phyloP scores from a whole-genome alignment of 1,140 invertebrate species.

The Leptonema lineaticorne region DNA sequence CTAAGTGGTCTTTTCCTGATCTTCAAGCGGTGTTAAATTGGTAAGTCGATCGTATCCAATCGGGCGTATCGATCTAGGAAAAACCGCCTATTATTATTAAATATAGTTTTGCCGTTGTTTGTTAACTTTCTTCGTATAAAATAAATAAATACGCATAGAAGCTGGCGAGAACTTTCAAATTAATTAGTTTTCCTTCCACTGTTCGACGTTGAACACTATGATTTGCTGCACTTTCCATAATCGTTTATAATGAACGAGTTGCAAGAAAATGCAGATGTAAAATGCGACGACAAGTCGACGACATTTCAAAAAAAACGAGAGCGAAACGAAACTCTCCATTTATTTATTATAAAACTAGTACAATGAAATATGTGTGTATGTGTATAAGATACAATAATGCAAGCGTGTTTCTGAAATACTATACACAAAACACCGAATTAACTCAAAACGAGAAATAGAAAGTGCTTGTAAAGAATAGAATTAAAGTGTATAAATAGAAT shows the following conservation, averaged over 20 bases:
- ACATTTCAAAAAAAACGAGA: background rate
- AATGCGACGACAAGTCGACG: background rate
- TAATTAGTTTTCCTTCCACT: background rate
- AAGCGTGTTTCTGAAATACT: background rate
- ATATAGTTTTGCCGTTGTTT: too few relatives aligned
- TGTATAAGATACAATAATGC: background rate
- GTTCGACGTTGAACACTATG: too few relatives aligned
- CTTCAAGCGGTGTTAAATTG: too few relatives aligned
- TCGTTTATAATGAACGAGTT: too few relatives aligned
- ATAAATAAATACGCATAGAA: background rate
- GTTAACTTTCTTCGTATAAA: slow-evolving; percentile 4
- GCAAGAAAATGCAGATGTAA: background rate
- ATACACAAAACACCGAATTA: background rate
- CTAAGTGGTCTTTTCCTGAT: background rate
- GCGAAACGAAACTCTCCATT: background rate
- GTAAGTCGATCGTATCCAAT: background rate
- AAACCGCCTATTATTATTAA: background rate
- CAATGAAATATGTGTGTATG: too few relatives aligned
- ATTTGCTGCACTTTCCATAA: background rate
- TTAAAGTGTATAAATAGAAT: background rate
- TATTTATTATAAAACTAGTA: too few relatives aligned
- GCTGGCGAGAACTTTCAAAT: background rate
- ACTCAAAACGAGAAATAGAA: background rate
- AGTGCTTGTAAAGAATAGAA: background rate
- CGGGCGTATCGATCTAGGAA: background rate